Conservation (phyloP, 2,888 invertebrate species). For the Coelinius sp. region DNA sequence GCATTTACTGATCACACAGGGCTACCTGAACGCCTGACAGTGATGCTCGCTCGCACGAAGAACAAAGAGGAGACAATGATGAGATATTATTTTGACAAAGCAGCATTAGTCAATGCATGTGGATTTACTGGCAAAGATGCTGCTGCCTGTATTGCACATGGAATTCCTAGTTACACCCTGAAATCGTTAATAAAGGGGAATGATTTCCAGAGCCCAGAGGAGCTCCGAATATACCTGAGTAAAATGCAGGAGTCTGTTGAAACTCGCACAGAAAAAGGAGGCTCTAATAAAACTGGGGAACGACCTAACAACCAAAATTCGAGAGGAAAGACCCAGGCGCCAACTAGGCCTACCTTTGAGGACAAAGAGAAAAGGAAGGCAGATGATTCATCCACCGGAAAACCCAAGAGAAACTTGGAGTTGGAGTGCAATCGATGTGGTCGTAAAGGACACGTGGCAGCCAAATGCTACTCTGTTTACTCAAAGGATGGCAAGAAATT, state of each 20-base stretch:
- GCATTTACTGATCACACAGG: conserved; percentile 36
- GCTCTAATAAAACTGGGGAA: not conserved
- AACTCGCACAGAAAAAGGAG: not conserved
- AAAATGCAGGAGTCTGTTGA: conserved; percentile 8
- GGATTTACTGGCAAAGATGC: conserved; percentile 19
- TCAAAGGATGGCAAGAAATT: not conserved
- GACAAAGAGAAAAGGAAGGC: not conserved
- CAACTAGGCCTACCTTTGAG: not conserved
- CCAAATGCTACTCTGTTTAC: not conserved
- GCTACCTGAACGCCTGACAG: conserved; percentile 22
- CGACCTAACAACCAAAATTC: not conserved
- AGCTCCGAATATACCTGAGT: conserved; percentile 31
- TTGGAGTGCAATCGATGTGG: conserved; percentile 22
- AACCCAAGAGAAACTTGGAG: conserved; percentile 13
- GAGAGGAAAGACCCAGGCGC: not conserved
- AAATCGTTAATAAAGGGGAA: conserved; percentile 16
- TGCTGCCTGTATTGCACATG: conserved; percentile 36
- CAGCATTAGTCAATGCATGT: conserved; percentile 27
- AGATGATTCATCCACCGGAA: not conserved
- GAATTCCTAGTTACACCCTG: conserved; percentile 25
- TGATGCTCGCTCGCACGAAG: conserved; percentile 31
- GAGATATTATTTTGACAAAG: conserved; percentile 32
- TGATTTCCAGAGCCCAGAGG: conserved; percentile 35
- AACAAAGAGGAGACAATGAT: conserved; percentile 26
- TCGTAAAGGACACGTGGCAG: conserved; percentile 20